These are phyloP conservation scores for Ormyrus pomaceus DNA, from an alignment of 2,888 invertebrate species.

Conservation along the genomic window DNA sequence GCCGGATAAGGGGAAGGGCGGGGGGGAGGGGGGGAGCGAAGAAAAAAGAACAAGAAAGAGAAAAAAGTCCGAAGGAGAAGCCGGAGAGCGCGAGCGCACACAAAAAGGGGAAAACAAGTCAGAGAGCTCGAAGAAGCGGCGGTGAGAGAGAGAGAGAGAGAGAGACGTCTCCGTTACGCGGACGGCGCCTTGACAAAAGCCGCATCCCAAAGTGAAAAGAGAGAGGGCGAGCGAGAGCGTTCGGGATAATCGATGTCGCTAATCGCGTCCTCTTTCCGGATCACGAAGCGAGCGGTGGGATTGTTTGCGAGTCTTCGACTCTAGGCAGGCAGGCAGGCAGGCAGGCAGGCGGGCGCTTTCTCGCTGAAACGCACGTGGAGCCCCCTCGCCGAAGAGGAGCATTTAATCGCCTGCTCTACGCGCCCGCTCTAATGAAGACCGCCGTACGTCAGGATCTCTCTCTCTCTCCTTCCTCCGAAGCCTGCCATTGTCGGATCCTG, in stretches of 20 bases:
- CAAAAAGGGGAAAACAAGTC: slow-evolving; percentile 9
- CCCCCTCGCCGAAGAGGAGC: slow-evolving; percentile 17
- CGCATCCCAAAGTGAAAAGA: not conserved
- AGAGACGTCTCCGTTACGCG: not conserved
- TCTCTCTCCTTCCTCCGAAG: not conserved
- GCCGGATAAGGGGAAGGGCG: slow-evolving; percentile 43
- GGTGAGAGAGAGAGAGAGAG: not conserved
- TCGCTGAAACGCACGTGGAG: not conserved
- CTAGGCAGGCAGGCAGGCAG: too few species aligned
- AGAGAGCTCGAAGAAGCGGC: not conserved
- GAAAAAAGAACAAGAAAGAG: not conserved
- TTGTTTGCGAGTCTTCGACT: slow-evolving; percentile 40
- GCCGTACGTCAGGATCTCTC: slow-evolving; percentile 48
- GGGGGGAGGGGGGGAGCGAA: not conserved
- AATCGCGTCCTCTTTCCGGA: slow-evolving; percentile 57
- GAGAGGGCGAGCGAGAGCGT: not conserved
- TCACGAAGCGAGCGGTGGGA: slow-evolving; percentile 42
- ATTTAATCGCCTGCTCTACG: slow-evolving; percentile 41
- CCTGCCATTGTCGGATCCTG: slow-evolving; percentile 49
- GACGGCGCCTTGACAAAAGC: too few species aligned
- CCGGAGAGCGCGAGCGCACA: slow-evolving; percentile 7
- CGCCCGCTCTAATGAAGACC: slow-evolving; percentile 68
- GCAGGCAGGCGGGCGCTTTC: not conserved
- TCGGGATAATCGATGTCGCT: slow-evolving; percentile 56
- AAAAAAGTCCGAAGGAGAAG: not conserved